Evolutionary conservation across 2,113 vertebrate species (phyloP).

Genomic region (Ochotona princeps): DNA sequence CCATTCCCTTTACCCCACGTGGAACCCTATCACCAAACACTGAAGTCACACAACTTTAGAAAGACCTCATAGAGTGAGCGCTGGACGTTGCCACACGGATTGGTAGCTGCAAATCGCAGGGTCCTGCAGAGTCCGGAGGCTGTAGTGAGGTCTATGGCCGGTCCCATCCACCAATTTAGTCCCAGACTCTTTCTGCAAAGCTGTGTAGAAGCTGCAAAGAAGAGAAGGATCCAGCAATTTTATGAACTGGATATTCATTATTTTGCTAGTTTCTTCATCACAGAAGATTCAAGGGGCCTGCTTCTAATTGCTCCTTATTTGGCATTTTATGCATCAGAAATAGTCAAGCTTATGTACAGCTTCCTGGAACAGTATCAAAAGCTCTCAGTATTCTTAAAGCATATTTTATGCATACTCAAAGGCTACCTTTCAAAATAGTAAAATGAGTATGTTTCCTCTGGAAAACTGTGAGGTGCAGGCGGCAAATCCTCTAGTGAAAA

Average conservation of each 20-base stretch:
- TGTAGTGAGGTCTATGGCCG: constrained; percentile 96
- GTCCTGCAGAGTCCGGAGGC: constrained; percentile 96
- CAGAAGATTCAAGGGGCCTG: not conserved
- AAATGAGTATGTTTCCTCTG: not conserved
- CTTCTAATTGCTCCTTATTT: no score
- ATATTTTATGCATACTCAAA: not conserved
- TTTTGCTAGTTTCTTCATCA: not conserved
- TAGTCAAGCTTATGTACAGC: not conserved
- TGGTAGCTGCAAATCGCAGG: constrained; percentile 91
- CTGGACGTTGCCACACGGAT: constrained; percentile 92
- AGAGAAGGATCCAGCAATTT: not conserved
- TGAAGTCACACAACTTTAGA: constrained; percentile 1
- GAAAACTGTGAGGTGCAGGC: not conserved
- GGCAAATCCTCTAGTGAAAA: not conserved
- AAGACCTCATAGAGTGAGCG: constrained; percentile 97
- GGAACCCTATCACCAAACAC: not conserved
- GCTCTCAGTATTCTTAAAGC: not conserved
- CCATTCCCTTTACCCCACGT: not conserved
- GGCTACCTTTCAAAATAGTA: constrained; percentile 17
- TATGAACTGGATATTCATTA: not conserved
- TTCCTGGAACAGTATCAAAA: not conserved
- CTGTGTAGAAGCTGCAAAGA: constrained; percentile 92
- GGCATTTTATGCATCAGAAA: not conserved
- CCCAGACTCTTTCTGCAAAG: constrained; percentile 90
- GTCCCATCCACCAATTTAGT: constrained; percentile 93